Base-by-base conservation (phyloP, 2,888 invertebrate species). In the Ptycholaimellus sp. region DNA sequence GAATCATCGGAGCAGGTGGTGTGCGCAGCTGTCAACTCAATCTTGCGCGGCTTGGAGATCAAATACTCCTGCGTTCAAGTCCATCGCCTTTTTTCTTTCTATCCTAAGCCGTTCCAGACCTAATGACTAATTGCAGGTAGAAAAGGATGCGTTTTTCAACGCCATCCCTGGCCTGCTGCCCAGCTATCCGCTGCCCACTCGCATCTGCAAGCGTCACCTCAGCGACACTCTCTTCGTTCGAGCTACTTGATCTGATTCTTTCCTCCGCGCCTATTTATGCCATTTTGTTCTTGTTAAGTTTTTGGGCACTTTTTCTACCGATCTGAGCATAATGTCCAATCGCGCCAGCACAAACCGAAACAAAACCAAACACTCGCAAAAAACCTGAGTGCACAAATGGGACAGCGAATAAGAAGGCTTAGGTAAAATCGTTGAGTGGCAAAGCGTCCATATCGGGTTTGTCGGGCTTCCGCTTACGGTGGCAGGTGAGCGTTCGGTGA, bases 111-210 rank as follows among this genome's bases (percentile, higher is more conserved):
- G 16, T 6, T 30, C 7, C 16, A 7, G 13, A 7, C 17, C 19
- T 13, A 22, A 13, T 6, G 17, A 25, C 13, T 11, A 3, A 18
- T 28, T n/a, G 2, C 66, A 66, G 47, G 59, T 65, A n/a, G 65
- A 65, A 44, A 64, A 62, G 46, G 59, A 62, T 31, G 46, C 53
- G 1, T 65, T 59, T 46, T 60, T 57, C 42, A 58, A 59, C 36
- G 60, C 61, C 44, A 52, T 65, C 43, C 56, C 56, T 4, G 62
- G 60, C 33, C 52, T 63, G 5, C 57, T 59, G 27, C 49, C 56
- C 23, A 46, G 44, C 16, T 44, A 39, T 34, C 35, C 39, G 33
- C 17, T 35, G 3, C 18, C 33, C 13, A 19, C 37, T 3, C 32
- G 33, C 11, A 11, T 28, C 4, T 19, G 31, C 7, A n/a, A n/a